Conservation (phyloP, 1,140 invertebrate species). For the Chlorops oryzae region DNA sequence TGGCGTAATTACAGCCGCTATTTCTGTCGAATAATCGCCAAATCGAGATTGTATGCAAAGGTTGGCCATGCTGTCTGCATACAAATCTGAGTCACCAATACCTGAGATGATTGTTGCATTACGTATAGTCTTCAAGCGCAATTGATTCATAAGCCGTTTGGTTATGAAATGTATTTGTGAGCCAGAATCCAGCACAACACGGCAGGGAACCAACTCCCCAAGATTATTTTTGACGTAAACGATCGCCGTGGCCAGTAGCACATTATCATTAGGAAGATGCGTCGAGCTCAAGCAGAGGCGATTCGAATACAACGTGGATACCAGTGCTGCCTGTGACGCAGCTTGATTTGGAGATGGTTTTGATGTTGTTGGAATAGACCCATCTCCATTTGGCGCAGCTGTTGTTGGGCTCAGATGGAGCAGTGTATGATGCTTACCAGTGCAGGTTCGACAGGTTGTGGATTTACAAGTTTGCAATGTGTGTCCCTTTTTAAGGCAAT, state of each 20-base stretch:
- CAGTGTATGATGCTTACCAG: slow-evolving; percentile 5
- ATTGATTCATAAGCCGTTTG: background rate
- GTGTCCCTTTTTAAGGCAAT: slow-evolving; percentile 6
- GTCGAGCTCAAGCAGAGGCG: no score
- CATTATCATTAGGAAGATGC: no score
- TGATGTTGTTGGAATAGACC: no score
- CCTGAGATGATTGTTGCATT: background rate
- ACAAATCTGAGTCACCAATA: slow-evolving; percentile 1
- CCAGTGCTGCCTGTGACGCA: background rate
- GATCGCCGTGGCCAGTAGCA: slow-evolving; percentile 10
- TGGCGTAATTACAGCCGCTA: background rate
- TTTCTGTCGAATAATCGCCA: slow-evolving; percentile 13
- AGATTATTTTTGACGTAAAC: slow-evolving; percentile 3
- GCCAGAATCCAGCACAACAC: slow-evolving; percentile 8
- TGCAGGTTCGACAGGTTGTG: background rate
- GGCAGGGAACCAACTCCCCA: slow-evolving; percentile 5
- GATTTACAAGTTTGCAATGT: slow-evolving; percentile 2
- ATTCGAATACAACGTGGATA: background rate
- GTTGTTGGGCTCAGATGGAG: slow-evolving; percentile 5
- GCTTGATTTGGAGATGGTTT: no score
- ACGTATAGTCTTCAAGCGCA: background rate
- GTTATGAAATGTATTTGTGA: slow-evolving; percentile 12
- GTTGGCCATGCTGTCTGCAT: background rate
- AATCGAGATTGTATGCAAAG: background rate
- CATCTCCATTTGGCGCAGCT: no score